Percentiles rank a stretch among this genome's conserved stretches.
These are phyloP conservation scores for Microchirus variegatus DNA, from an alignment of 2,797 vertebrate genomes.

Conservation along the genomic window DNA sequence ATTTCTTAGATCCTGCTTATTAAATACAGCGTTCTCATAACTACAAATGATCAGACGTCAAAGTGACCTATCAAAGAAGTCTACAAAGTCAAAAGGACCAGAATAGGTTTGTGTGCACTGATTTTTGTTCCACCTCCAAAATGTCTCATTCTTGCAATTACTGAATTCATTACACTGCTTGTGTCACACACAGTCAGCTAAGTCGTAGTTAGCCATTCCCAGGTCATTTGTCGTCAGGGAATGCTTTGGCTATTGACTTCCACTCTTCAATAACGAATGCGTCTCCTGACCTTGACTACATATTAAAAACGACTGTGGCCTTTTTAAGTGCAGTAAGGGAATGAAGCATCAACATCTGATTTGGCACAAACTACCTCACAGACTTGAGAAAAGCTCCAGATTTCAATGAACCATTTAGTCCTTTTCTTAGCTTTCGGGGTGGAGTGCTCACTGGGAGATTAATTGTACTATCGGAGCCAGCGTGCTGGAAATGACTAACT, in stretches of 20 bases:
- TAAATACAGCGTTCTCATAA: too few species aligned
- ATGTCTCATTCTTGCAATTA: constrained; percentile 10
- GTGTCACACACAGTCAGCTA: constrained; percentile 18
- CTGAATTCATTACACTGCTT: constrained; percentile 8
- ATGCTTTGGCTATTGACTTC: constrained; percentile 72
- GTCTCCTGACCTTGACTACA: constrained; percentile 67
- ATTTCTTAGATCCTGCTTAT: too few species aligned
- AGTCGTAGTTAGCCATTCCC: constrained; percentile 61
- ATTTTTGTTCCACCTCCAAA: neutral
- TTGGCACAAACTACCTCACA: constrained; percentile 54
- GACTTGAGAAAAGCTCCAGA: constrained; percentile 56
- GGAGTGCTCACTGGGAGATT: constrained; percentile 39
- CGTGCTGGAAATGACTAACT: constrained; percentile 18
- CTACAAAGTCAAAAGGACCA: too few species aligned
- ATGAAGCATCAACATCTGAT: constrained; percentile 63
- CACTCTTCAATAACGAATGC: constrained; percentile 67
- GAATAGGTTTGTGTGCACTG: neutral
- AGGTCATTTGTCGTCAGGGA: constrained; percentile 46
- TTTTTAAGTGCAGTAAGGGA: constrained; percentile 43
- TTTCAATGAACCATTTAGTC: constrained; percentile 56
- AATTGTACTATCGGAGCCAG: constrained; percentile 42
- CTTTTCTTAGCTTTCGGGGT: constrained; percentile 35
- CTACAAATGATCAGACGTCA: too few species aligned
- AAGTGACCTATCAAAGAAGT: too few species aligned
- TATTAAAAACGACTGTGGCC: constrained; percentile 50